Conservation (phyloP, 2,888 invertebrate species). For the Synanthedon tipuliformis region DNA sequence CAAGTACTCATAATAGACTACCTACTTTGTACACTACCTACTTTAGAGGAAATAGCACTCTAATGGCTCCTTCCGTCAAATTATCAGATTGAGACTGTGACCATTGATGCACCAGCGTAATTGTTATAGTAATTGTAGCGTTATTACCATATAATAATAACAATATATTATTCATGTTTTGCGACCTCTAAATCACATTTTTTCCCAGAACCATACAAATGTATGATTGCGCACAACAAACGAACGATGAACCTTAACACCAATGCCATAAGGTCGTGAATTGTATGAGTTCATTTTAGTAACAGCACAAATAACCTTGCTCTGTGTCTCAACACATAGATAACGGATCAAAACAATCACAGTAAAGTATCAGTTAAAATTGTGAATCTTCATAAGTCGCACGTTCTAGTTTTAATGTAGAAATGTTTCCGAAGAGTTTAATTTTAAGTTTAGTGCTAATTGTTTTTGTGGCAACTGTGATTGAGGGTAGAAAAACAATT, state of each 20-base stretch:
- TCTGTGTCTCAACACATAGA: slow-evolving; percentile 20
- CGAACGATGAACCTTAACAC: not conserved
- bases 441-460: too few relatives aligned
- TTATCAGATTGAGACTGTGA: too few relatives aligned
- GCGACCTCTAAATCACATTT: not conserved
- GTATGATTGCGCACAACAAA: not conserved
- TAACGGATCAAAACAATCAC: slow-evolving; percentile 32
- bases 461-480: too few relatives aligned
- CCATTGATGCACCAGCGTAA: too few relatives aligned
- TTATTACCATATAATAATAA: too few relatives aligned
- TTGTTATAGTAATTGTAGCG: too few relatives aligned
- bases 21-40: too few relatives aligned
- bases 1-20: too few relatives aligned
- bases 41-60: too few relatives aligned
- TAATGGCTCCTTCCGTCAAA: too few relatives aligned
- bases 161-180: not conserved
- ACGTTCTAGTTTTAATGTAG: not conserved
- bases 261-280: not conserved
- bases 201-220: not conserved
- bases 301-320: slow-evolving; percentile 20
- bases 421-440: not conserved
- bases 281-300: not conserved
- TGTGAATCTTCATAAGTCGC: slow-evolving; percentile 10
- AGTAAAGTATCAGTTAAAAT: slow-evolving; percentile 24
- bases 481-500: slow-evolving; percentile 14